A percentile compares a stretch with the other conserved stretches of the same genome.
Evolutionary conservation across 2,113 vertebrate genomes (phyloP).

Genomic region (Caloenas nicobarica): DNA sequence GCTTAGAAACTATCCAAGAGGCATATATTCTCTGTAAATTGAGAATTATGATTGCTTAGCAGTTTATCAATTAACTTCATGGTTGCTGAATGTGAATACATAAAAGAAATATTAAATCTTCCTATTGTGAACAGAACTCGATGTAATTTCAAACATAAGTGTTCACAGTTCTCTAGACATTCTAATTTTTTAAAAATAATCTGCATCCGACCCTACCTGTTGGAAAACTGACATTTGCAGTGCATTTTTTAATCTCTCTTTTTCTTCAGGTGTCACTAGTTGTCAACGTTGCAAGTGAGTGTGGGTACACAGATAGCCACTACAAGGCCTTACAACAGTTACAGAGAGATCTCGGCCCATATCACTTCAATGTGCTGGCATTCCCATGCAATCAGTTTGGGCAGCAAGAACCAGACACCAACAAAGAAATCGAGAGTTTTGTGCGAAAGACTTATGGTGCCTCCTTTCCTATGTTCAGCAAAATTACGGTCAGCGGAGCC

Average conservation of each 20-base stretch:
- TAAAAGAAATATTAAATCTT: not conserved
- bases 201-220: not conserved
- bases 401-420: slow-evolving; percentile 92
- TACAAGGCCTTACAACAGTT: slow-evolving; percentile 91
- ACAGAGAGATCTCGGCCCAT: slow-evolving; percentile 89
- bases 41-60: not conserved
- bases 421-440: slow-evolving; percentile 93
- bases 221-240: not conserved
- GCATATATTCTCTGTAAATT: not conserved
- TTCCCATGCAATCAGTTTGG: slow-evolving; percentile 99
- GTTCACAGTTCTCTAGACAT: not conserved
- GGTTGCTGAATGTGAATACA: not conserved
- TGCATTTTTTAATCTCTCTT: not conserved
- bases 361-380: slow-evolving; percentile 94
- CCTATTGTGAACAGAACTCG: not conserved
- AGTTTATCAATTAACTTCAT: not conserved
- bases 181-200: not conserved
- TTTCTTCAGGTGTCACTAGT: slow-evolving; percentile 87
- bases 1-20: not conserved
- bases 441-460: slow-evolving; percentile 85
- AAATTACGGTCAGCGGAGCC: slow-evolving; percentile 83
- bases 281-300: slow-evolving; percentile 95
- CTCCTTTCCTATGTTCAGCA: slow-evolving; percentile 97
- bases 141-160: not conserved
- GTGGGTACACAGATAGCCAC: slow-evolving; percentile 92